Base-by-base conservation (phyloP, 2,888 invertebrate species). In the Ptilodon capucinus region DNA sequence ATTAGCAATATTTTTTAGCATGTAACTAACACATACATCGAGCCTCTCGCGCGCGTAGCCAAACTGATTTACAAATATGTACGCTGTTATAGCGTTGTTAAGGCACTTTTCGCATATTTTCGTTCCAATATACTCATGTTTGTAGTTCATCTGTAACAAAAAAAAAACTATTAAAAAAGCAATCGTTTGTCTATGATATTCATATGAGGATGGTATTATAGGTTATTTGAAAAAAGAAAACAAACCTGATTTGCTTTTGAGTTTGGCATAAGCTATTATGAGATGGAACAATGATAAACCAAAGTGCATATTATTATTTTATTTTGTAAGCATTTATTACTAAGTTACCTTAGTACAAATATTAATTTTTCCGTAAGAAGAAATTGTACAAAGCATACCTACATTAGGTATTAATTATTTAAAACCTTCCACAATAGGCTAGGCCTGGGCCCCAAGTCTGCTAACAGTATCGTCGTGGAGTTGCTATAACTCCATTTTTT, bases 91-190 rank as follows among this genome's bases (percentile, higher is more conserved):
- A 2, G 86, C 81, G 51, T 76, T 74, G 46, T 82, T 76, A 51
- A 86, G 68, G 63, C 90, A 91, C 46, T 73, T 77, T 62, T 85
- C 76, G 49, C 90, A 91, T 68, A 91, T 81, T 79, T 86, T 88
- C 51, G 79, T 78, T 47, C 86, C 87, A 21, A 78, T 76, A 60
- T 77, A 79, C 64, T 74, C 76, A 55, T 73, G 64, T 46, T 68
- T 58, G 46, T 61, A 56, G 50, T 77, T 76, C 71, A 84, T 86
- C 86, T 89, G 86, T 64, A 90, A 87, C 81, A 83, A 76, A 82
- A 81, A 72, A 14, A 11, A 19, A 11, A 6, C 0, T 0, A 18
- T 6, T 7, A 19, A n/a, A 18, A 38, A n/a, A n/a, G n/a, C n/a
- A n/a, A n/a, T n/a, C n/a, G n/a, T n/a, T n/a, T n/a, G n/a, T n/a